These are phyloP conservation scores for Rafetus swinhoei DNA, from an alignment of 2,113 vertebrate genomes.

Conservation along the genomic window DNA sequence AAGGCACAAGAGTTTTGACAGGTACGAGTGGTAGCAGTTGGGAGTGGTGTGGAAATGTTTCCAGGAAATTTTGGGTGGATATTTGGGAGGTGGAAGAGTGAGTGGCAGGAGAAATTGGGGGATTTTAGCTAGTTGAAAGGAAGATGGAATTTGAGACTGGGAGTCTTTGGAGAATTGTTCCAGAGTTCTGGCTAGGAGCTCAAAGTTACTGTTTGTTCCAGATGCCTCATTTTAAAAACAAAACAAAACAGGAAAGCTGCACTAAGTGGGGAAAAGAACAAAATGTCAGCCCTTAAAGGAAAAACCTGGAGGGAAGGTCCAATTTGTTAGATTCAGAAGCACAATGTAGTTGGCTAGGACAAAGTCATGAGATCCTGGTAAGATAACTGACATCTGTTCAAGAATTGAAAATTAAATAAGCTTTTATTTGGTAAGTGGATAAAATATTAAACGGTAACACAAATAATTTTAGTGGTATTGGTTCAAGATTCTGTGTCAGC, in stretches of 20 bases:
- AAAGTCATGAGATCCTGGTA: neutral
- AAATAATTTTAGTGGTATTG: slow-evolving; percentile 4
- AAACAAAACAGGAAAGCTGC: neutral
- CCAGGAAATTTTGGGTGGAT: neutral
- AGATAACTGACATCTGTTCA: slow-evolving; percentile 2
- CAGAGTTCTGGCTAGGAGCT: neutral
- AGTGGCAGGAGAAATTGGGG: neutral
- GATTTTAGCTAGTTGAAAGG: neutral
- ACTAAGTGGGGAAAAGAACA: neutral
- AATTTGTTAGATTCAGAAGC: neutral
- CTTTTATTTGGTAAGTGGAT: neutral
- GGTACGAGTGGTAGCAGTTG: neutral
- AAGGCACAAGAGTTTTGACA: neutral
- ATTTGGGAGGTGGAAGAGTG: neutral
- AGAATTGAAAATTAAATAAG: neutral
- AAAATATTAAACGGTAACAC: neutral
- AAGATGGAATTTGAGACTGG: neutral
- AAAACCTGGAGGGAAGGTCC: neutral
- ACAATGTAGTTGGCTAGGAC: neutral
- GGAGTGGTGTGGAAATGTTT: rapidly evolving
- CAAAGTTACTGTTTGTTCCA: neutral
- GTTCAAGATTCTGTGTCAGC: neutral
- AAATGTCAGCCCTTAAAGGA: neutral
- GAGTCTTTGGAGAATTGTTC: neutral
- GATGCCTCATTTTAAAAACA: neutral